Evolutionary conservation across 2,797 vertebrate genomes (phyloP).

Genomic region (Cynodonichthys magdalenae): DNA sequence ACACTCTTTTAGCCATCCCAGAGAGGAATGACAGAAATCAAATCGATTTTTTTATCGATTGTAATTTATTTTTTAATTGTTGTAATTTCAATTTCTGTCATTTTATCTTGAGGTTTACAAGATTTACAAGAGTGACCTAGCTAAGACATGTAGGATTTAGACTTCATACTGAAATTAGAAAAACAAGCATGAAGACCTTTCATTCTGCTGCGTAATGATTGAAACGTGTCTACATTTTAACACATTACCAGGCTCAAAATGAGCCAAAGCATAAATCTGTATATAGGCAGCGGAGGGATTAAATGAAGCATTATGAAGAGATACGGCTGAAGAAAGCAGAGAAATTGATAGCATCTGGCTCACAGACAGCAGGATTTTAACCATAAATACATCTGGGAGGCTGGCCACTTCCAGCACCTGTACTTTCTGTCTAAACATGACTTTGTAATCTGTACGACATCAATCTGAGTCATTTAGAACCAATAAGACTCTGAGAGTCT

Average conservation of each 20-base stretch:
- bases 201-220: constrained; percentile 50
- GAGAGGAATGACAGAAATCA: neutral
- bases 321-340: constrained; percentile 42
- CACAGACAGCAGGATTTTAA: constrained; percentile 31
- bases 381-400: neutral
- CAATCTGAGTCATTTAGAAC: neutral
- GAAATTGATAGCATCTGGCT: constrained; percentile 36
- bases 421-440: constrained; percentile 26
- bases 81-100: too few species aligned
- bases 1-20: neutral
- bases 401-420: neutral
- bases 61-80: too few species aligned
- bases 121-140: too few species aligned
- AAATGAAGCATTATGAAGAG: constrained; percentile 56
- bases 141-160: too few species aligned
- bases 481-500: too few species aligned
- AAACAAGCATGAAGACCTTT: neutral
- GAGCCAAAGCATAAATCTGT: constrained; percentile 59
- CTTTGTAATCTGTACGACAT: constrained; percentile 8
- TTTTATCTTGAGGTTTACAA: too few species aligned
- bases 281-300: constrained; percentile 45
- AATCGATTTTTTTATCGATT: too few species aligned
- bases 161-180: too few species aligned
- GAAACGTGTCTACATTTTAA: constrained; percentile 49
- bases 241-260: constrained; percentile 38